Conservation (phyloP, 2,888 invertebrate genomes). For the Tetrapedia diversipes region DNA sequence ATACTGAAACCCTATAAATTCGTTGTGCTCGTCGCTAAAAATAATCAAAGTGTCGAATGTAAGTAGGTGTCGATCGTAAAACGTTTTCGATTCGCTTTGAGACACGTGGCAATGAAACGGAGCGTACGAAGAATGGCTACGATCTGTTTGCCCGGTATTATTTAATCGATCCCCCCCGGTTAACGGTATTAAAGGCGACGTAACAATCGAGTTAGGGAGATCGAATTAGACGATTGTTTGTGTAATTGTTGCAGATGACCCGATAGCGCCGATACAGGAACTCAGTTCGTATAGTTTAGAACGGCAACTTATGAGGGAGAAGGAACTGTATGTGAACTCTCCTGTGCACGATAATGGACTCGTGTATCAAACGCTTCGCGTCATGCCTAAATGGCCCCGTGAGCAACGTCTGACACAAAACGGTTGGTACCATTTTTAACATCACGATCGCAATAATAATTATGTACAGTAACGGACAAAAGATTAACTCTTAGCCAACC, state of each 20-base stretch:
- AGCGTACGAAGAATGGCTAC: not conserved
- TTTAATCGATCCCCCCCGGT: constrained; percentile 37
- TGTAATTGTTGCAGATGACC: constrained; percentile 58
- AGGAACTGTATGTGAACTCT: constrained; percentile 27
- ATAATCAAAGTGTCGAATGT: not conserved
- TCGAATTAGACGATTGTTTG: constrained; percentile 47
- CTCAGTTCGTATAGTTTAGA: constrained; percentile 79
- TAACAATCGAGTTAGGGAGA: constrained; percentile 55
- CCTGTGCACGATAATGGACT: not conserved
- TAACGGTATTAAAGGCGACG: constrained; percentile 32
- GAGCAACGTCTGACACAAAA: not conserved
- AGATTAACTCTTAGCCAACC: too few relatives aligned
- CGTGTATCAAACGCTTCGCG: constrained; percentile 17
- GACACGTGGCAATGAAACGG: not conserved
- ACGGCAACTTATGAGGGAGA: constrained; percentile 7
- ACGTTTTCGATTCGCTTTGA: not conserved
- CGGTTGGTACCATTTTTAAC: constrained; percentile 3
- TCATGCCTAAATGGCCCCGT: constrained; percentile 25
- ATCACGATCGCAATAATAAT: too few relatives aligned
- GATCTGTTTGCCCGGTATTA: constrained; percentile 24
- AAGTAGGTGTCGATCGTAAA: too few relatives aligned
- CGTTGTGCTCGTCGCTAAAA: too few relatives aligned
- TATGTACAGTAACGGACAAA: too few relatives aligned
- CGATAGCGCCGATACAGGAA: constrained; percentile 45
- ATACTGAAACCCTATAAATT: too few relatives aligned